A percentile compares a stretch with the other conserved stretches of the same genome.
These are phyloP conservation scores for Apis laboriosa DNA, from an alignment of 1,140 invertebrate species.

Conservation along the genomic window DNA sequence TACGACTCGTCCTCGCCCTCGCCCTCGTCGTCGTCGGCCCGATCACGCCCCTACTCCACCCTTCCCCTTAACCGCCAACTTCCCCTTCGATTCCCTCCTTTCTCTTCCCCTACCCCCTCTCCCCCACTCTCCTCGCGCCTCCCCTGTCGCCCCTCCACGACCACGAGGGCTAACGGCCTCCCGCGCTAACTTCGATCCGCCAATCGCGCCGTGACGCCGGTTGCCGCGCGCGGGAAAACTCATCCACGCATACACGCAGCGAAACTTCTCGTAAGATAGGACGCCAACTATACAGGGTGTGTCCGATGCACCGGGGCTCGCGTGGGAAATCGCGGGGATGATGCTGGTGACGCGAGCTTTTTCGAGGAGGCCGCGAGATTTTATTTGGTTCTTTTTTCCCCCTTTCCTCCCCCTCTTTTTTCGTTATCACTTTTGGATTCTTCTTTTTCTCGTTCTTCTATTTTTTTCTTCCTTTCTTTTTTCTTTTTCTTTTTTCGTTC, in stretches of 20 bases:
- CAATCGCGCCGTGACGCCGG: constrained; percentile 58
- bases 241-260: constrained; percentile 57
- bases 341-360: constrained; percentile 11
- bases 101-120: neutral
- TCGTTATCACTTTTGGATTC: neutral
- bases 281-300: constrained; percentile 47
- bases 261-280: constrained; percentile 20
- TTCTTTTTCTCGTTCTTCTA: too few species aligned
- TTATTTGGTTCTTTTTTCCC: neutral
- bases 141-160: constrained; percentile 33
- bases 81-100: neutral
- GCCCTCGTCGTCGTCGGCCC: neutral
- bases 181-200: constrained; percentile 62
- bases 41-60: constrained; percentile 10
- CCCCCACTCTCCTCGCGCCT: neutral
- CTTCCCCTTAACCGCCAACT: neutral
- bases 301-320: constrained; percentile 30
- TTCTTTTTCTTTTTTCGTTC: neutral
- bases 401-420: neutral
- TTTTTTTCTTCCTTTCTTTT: too few species aligned
- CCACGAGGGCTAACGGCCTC: constrained; percentile 65
- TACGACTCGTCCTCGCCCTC: too few species aligned
- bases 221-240: constrained; percentile 75
- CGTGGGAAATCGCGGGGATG: constrained; percentile 28
- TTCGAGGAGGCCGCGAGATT: constrained; percentile 11